These are phyloP conservation scores for Protobothrops mucrosquamatus DNA, from an alignment of 2,113 vertebrate species.

Conservation along the genomic window DNA sequence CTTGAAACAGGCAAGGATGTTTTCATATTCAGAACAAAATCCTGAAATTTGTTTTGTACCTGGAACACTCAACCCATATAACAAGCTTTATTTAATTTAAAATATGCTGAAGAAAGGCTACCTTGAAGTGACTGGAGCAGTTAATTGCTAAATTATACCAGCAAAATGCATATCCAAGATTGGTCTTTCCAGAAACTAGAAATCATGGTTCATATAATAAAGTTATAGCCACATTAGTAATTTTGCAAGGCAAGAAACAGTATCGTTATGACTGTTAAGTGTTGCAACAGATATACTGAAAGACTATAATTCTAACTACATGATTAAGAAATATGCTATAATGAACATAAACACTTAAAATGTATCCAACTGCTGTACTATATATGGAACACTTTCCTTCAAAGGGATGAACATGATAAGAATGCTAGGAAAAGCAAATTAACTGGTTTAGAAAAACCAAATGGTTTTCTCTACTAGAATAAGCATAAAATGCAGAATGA, in stretches of 20 bases:
- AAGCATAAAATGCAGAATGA: slow-evolving; percentile 38
- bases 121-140: background rate
- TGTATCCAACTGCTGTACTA: background rate
- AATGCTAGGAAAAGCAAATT: slow-evolving; percentile 39
- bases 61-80: background rate
- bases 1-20: background rate
- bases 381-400: slow-evolving; percentile 40
- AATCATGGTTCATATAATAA: background rate
- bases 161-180: background rate
- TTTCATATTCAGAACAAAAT: background rate
- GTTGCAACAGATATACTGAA: background rate
- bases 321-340: background rate
- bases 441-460: slow-evolving; percentile 28
- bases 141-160: background rate
- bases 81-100: background rate
- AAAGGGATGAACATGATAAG: slow-evolving; percentile 41
- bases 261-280: background rate
- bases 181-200: background rate
- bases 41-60: background rate
- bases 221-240: background rate
- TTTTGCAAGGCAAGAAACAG: background rate
- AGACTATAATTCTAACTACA: background rate
- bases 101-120: background rate
- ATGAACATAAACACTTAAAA: background rate
- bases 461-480: slow-evolving; percentile 43